Evolutionary conservation across 2,113 vertebrate species (phyloP), one percentile per base, ranked within the genome.

Genomic region (Ageneiosus marmoratus): DNA sequence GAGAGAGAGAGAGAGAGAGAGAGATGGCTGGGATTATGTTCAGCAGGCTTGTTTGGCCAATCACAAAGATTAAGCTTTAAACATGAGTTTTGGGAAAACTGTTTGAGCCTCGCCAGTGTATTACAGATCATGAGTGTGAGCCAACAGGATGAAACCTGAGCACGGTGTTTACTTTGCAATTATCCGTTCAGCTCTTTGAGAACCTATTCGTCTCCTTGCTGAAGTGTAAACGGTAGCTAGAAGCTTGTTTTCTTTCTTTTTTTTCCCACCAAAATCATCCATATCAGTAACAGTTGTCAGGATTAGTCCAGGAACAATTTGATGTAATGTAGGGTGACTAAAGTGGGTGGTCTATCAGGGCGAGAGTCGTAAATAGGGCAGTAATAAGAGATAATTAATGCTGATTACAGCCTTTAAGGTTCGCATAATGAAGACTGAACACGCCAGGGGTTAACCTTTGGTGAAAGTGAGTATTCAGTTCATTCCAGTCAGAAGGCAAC

Each of bases 211-310:
- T 46, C 78, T 32, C 60, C n/a, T 29, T 24, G 50, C 50, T 78
- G 74, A 83, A 67, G 75, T 70, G 62, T 56, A 83, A 83, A 77
- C 82, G 51, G 82, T 55, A 83, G 81, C 81, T 83, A 60, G 56
- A 41, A 46, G 77, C n/a, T 32, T 6, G 3, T 77, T 67, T 51
- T 29, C 50, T 56, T 67, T 63, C 9, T 24, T 65, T 76, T 55
- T 67, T 44, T 60, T 27, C 12, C 48, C 75, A 29, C 11, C 60
- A 55, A 58, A 51, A 65, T 29, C 37, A 62, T 79, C 41, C 41
- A 29, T 48, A 60, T 46, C 55, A 16, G 37, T 62, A 44, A 60
- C 2, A 37, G 34, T 58, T 58, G 12, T 62, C 76, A 44, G 75
- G 51, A 41, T 1, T 58, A 58, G 29, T 55, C 51, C 20, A 24